Conservation (phyloP, 2,797 vertebrate species). For the Coreius guichenoti region DNA sequence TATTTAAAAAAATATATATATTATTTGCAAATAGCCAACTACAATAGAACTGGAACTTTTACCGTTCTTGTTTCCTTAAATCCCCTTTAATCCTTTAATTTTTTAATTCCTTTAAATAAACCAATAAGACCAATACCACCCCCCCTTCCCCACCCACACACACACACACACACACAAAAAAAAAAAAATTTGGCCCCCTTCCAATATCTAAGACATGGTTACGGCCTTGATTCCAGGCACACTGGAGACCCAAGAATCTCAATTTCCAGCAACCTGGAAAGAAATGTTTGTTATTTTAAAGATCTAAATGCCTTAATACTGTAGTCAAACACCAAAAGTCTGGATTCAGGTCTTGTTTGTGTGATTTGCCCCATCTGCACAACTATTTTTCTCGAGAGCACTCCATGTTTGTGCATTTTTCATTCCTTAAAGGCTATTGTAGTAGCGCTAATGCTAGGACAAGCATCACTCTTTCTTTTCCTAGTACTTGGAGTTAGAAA, state of each 20-base stretch:
- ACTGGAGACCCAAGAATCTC: conserved; percentile 38
- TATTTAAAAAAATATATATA: too few relatives aligned
- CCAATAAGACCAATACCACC: too few relatives aligned
- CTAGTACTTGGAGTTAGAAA: not conserved
- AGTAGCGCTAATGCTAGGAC: not conserved
- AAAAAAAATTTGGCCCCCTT: too few relatives aligned
- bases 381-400: not conserved
- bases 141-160: too few relatives aligned
- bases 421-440: not conserved
- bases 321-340: not conserved
- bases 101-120: too few relatives aligned
- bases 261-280: not conserved
- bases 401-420: not conserved
- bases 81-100: too few relatives aligned
- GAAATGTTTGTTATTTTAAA: not conserved
- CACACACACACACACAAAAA: too few relatives aligned
- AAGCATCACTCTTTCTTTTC: not conserved
- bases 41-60: too few relatives aligned
- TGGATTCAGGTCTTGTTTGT: not conserved
- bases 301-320: not conserved
- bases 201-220: too few relatives aligned
- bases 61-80: too few relatives aligned
- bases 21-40: too few relatives aligned
- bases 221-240: too few relatives aligned
- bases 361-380: not conserved